phyloP scores from a whole-genome alignment of 2,797 vertebrate genomes.

The Eulemur rubriventer region DNA sequence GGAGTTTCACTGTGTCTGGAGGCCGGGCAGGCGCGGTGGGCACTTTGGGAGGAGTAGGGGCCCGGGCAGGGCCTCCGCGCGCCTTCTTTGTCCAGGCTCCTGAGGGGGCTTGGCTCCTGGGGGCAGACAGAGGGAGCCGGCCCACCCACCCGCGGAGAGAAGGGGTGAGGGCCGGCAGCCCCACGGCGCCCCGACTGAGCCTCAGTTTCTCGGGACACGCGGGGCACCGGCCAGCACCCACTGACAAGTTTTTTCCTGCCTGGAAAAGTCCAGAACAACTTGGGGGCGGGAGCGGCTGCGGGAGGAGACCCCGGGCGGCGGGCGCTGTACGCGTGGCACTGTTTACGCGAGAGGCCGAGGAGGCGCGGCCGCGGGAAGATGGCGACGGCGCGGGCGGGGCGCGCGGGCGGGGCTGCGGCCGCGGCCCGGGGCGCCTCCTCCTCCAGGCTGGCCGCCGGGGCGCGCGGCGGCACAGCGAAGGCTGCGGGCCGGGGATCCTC shows the following conservation, averaged over 20 bases:
- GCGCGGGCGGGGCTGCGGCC: conserved; percentile 47
- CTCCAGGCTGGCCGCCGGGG: conserved; percentile 72
- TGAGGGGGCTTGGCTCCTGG: not conserved
- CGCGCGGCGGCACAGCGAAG: conserved; percentile 43
- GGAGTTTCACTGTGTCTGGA: not conserved
- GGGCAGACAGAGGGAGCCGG: not conserved
- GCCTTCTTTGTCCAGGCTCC: not conserved
- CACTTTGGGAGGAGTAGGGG: not conserved
- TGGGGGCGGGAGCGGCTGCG: conserved; percentile 13
- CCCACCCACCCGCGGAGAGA: not conserved
- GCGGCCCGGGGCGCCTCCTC: conserved; percentile 64
- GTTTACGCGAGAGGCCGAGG: conserved; percentile 76
- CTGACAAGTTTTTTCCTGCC: conserved; percentile 56
- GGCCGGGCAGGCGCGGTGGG: not conserved
- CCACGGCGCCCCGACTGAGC: not conserved
- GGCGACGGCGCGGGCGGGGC: conserved; percentile 72
- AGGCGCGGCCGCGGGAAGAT: conserved; percentile 80
- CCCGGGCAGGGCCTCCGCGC: not conserved
- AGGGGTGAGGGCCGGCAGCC: not conserved
- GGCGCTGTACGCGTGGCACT: conserved; percentile 80
- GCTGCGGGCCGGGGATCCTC: conserved; percentile 9
- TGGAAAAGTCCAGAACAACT: conserved; percentile 13
- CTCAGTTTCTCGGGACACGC: not conserved
- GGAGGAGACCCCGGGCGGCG: conserved; percentile 45
- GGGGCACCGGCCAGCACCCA: not conserved